These are phyloP conservation scores for Liodrosophila aerea DNA, from an alignment of 2,888 invertebrate species.

Conservation along the genomic window DNA sequence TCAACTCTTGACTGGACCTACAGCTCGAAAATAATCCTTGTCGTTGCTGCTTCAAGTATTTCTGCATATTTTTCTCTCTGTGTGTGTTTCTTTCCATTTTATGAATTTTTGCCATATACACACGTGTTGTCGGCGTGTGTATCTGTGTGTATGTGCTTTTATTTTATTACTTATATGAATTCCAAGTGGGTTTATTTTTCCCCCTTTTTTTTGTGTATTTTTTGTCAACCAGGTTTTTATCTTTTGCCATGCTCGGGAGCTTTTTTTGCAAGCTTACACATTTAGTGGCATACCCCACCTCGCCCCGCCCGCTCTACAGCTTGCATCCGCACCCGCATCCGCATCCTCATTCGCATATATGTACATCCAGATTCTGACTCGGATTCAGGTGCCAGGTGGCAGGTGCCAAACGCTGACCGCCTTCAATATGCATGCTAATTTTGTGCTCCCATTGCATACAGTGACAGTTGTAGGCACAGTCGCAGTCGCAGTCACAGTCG, in stretches of 20 bases:
- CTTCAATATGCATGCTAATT: conserved; percentile 61
- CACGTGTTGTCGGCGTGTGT: conserved; percentile 3
- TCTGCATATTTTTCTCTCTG: conserved; percentile 41
- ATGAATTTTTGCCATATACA: conserved; percentile 36
- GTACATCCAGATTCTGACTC: background rate
- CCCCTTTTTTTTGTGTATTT: conserved; percentile 17
- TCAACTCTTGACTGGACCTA: conserved; percentile 18
- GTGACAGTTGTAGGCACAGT: conserved; percentile 3
- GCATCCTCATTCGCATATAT: conserved; percentile 8
- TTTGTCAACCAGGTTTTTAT: conserved; percentile 51
- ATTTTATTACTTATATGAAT: conserved; percentile 44
- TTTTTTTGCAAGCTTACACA: conserved; percentile 48
- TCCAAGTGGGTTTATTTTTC: conserved; percentile 26
- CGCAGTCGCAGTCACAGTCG: conserved; percentile 8
- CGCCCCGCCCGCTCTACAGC: background rate
- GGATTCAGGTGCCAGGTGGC: conserved; percentile 21
- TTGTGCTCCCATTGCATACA: conserved; percentile 22
- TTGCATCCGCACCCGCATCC: conserved; percentile 2
- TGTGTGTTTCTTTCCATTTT: conserved; percentile 48
- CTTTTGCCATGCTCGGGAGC: conserved; percentile 38
- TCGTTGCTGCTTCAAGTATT: conserved; percentile 35
- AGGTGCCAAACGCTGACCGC: conserved; percentile 55
- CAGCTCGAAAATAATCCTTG: conserved; percentile 32
- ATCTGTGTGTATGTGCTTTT: background rate
- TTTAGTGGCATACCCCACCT: conserved; percentile 31